Evolutionary conservation across 2,888 invertebrate species (phyloP).

Genomic region (Mythimna ferrago): DNA sequence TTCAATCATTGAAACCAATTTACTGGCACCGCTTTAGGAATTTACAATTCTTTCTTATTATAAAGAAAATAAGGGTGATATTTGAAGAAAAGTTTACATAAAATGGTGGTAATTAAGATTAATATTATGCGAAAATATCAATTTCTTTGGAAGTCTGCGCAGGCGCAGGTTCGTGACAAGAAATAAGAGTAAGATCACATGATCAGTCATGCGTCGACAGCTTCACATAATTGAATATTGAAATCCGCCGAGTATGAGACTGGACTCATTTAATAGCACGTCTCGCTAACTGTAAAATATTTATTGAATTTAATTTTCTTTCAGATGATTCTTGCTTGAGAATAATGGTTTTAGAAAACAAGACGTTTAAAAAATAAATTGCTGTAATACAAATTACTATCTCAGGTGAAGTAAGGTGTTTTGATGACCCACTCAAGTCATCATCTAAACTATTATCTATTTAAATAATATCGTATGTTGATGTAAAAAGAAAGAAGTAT

Average conservation of each 20-base stretch:
- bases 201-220: constrained; percentile 65
- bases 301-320: neutral
- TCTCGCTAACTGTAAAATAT: constrained; percentile 26
- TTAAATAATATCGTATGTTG: too few relatives aligned
- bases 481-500: too few relatives aligned
- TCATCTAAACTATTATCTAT: too few relatives aligned
- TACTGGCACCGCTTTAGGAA: neutral
- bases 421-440: neutral
- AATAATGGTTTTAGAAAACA: neutral
- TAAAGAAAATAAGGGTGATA: constrained; percentile 17
- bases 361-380: neutral
- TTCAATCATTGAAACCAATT: constrained; percentile 54
- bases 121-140: constrained; percentile 26
- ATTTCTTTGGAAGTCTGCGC: constrained; percentile 30
- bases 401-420: neutral
- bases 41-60: constrained; percentile 4
- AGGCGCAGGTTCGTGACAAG: constrained; percentile 50
- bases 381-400: neutral
- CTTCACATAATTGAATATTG: constrained; percentile 65
- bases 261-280: constrained; percentile 38
- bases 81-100: neutral
- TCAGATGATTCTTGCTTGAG: neutral
- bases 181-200: constrained; percentile 54
- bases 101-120: constrained; percentile 20
- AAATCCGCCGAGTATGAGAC: constrained; percentile 40